Evolutionary conservation across 35 echinoderm and acorn worm genomes (phyloP).

Genomic region (Apostichopus japonicus): DNA sequence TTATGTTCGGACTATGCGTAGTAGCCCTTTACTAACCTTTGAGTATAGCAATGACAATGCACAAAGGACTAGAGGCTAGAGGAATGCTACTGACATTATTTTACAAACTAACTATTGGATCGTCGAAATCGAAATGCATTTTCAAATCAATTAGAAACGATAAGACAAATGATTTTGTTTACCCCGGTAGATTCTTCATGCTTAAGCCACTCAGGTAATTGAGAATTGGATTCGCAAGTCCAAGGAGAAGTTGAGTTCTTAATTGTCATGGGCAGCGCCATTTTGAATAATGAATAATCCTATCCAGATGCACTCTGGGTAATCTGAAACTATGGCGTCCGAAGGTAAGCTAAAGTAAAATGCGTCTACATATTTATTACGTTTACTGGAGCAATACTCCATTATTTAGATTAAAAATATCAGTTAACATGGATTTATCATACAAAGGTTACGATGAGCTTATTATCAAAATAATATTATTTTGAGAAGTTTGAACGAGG

Average conservation of each 20-base stretch:
- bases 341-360: slow-evolving; percentile 31
- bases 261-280: slow-evolving; percentile 83
- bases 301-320: not conserved
- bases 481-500: slow-evolving; percentile 40
- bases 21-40: too few relatives aligned
- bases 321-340: slow-evolving; percentile 34
- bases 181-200: slow-evolving; percentile 87
- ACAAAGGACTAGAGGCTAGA: too few relatives aligned
- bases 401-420: not conserved
- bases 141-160: too few relatives aligned
- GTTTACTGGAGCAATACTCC: not conserved
- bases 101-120: too few relatives aligned
- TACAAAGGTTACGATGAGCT: not conserved
- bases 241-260: slow-evolving; percentile 46
- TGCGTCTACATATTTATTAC: not conserved
- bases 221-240: slow-evolving; percentile 82
- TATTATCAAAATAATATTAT: not conserved
- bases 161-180: not conserved
- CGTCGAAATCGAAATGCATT: too few relatives aligned
- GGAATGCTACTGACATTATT: too few relatives aligned
- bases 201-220: slow-evolving; percentile 83
- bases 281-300: slow-evolving; percentile 57
- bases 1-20: too few relatives aligned
- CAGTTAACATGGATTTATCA: not conserved
- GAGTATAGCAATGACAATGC: too few relatives aligned